Evolutionary conservation across 2,113 vertebrate genomes (phyloP).

Genomic region (Monarcha castaneiventris): DNA sequence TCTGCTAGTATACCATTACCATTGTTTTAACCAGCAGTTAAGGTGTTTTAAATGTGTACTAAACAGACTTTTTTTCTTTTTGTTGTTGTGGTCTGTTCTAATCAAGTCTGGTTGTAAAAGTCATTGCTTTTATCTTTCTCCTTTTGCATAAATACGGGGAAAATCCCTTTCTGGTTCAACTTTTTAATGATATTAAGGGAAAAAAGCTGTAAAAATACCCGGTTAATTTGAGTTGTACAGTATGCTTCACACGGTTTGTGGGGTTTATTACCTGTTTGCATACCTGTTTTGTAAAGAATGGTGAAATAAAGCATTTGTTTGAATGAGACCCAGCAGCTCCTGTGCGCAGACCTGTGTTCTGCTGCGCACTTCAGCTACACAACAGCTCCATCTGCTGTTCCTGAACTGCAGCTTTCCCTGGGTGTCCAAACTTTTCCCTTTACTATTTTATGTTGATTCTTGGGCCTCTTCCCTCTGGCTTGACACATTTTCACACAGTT

Average conservation of each 20-base stretch:
- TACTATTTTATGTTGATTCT: background rate
- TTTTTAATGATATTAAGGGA: background rate
- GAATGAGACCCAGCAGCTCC: background rate
- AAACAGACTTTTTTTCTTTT: background rate
- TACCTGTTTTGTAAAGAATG: background rate
- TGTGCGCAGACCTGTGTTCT: rapidly evolving
- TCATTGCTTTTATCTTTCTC: background rate
- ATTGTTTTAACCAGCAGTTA: background rate
- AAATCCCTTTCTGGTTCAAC: background rate
- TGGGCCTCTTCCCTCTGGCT: background rate
- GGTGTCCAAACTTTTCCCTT: background rate
- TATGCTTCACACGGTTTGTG: background rate
- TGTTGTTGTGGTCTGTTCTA: background rate
- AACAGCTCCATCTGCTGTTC: constrained; percentile 42
- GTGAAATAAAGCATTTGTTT: background rate
- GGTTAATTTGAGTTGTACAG: background rate
- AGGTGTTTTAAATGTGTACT: background rate
- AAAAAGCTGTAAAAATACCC: background rate
- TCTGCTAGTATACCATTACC: background rate
- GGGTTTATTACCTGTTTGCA: background rate
- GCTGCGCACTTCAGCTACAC: background rate
- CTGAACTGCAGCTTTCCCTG: background rate
- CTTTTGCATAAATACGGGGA: rapidly evolving
- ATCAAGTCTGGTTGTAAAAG: background rate
- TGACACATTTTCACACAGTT: background rate